phyloP scores from a whole-genome alignment of 2,113 vertebrate genomes.

The Otocyon megalotis region DNA sequence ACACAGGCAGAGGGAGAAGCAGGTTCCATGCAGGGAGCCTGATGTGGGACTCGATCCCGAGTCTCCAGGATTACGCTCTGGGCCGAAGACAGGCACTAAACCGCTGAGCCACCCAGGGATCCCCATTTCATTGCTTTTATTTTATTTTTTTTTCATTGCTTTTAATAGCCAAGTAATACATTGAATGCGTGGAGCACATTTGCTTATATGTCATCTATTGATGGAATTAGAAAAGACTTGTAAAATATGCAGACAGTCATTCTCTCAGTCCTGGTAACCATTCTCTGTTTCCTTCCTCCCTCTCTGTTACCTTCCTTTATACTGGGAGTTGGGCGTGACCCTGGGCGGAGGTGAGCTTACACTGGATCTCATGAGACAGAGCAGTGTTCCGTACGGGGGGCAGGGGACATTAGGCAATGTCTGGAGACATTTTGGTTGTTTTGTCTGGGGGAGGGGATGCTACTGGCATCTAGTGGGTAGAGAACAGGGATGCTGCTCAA shows the following conservation, averaged over 20 bases:
- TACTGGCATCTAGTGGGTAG: not conserved
- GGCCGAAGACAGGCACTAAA: too few species aligned
- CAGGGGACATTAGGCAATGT: not conserved
- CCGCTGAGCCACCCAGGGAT: too few species aligned
- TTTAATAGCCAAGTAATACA: slow-evolving; percentile 26
- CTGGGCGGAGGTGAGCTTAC: not conserved
- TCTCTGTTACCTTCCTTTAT: not conserved
- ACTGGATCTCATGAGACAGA: not conserved
- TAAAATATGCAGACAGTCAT: not conserved
- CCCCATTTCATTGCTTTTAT: too few species aligned
- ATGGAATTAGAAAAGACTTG: not conserved
- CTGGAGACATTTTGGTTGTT: not conserved
- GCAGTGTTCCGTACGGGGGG: not conserved
- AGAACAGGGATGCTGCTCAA: not conserved
- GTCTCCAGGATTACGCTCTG: too few species aligned
- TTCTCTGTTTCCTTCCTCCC: not conserved
- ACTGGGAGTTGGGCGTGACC: not conserved
- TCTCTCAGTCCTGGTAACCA: not conserved
- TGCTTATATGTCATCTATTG: not conserved
- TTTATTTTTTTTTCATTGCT: not conserved
- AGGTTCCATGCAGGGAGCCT: too few species aligned
- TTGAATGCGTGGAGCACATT: not conserved
- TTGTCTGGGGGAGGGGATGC: not conserved
- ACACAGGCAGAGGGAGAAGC: too few species aligned
- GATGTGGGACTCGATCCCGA: too few species aligned